Evolutionary conservation across 2,797 vertebrate species (phyloP), one percentile per base, ranked within the genome.

Genomic region (Rhodeus uyekii): DNA sequence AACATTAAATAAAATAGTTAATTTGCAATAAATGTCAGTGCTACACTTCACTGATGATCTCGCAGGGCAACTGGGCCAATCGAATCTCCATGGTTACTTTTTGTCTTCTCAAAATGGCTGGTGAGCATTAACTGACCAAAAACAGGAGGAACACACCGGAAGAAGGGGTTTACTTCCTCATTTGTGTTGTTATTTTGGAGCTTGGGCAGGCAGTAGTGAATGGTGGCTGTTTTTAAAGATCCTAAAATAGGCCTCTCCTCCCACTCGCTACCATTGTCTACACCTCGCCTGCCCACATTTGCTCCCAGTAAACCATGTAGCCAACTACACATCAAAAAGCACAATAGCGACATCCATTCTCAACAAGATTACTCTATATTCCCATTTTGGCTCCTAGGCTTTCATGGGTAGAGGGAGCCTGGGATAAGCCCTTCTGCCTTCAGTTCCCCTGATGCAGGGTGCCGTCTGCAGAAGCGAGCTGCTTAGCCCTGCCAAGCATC

Each of bases 331-430:
- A 93, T 92, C 86, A 89, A 90, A 85, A 67, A 82, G 29, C 90
- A 92, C 91, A 93, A 93, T 91, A 92, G 92, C 90, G 90, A 93
- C 92, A 93, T 92, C 89, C 93, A 86, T 90, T 91, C 90, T 92
- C 92, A 93, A 94, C 91, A 87, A 93, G 93, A 94, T 94, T 92
- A 94, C 91, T 89, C 83, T 88, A 86, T 91, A 89, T 89, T 91
- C 88, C 89, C 91, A 82, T 92, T 91, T 92, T 93, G 91, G 92
- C 89, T 92, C 89, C 87, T 88, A 89, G 92, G 91, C 90, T 83
- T 68, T 82, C 86, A 83, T 91, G 80, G 85, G 83, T 86, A 89
- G 87, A 86, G 86, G 90, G 84, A 90, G 86, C 8, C 81, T 8
- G 82, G 91, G 91, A 93, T 92, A 92, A 61, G 39, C 81, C 32